Conservation (phyloP, 1,140 invertebrate genomes). For the Drosophila hydei region DNA sequence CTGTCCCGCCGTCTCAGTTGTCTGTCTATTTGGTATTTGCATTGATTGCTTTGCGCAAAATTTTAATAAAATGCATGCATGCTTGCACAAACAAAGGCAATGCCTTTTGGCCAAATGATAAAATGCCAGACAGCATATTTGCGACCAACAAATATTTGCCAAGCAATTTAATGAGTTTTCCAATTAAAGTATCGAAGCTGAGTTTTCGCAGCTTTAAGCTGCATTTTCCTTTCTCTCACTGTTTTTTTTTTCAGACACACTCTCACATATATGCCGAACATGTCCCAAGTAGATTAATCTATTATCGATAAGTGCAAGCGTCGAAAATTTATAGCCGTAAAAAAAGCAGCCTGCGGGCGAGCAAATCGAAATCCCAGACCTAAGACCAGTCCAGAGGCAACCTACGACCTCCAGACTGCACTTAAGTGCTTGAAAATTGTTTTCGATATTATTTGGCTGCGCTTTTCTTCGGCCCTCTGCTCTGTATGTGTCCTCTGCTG, state of each 20-base stretch:
- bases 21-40: slow-evolving; percentile 36
- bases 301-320: slow-evolving; percentile 82
- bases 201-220: background rate
- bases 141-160: slow-evolving; percentile 55
- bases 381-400: slow-evolving; percentile 11
- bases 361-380: slow-evolving; percentile 43
- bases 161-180: slow-evolving; percentile 45
- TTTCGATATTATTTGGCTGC: slow-evolving; percentile 80
- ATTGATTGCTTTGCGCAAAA: slow-evolving; percentile 55
- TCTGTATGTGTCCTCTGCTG: slow-evolving; percentile 20
- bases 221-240: background rate
- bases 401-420: slow-evolving; percentile 70
- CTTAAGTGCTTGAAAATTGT: slow-evolving; percentile 83
- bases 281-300: slow-evolving; percentile 83
- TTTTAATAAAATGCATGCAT: slow-evolving; percentile 71
- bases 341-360: slow-evolving; percentile 57
- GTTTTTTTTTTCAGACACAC: too few species aligned
- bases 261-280: slow-evolving; percentile 68
- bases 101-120: slow-evolving; percentile 43
- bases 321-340: slow-evolving; percentile 79
- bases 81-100: slow-evolving; percentile 61
- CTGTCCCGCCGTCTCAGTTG: slow-evolving; percentile 18
- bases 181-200: slow-evolving; percentile 44
- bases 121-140: slow-evolving; percentile 47
- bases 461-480: slow-evolving; percentile 29